Evolutionary conservation across 1,140 invertebrate genomes (phyloP), one percentile per base, ranked within the genome.

Genomic region (Lasioglossum baleicum): DNA sequence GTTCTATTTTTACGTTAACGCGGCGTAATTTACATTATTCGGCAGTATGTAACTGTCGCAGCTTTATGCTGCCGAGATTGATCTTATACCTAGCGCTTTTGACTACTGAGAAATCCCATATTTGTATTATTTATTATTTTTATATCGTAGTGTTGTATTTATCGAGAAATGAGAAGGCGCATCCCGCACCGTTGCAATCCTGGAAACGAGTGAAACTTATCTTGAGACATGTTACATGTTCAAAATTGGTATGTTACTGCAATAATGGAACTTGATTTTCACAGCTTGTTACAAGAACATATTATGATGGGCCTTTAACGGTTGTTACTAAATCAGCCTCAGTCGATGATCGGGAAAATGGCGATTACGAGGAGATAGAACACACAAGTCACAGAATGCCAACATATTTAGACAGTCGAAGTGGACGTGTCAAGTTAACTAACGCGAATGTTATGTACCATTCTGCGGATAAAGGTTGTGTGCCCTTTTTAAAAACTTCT

Each of bases 261-360:
- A 69, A 61, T 77, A 7, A 63, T 26, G 22, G 40, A 58, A 48
- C 76, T 26, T 53, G 67, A 40, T 83, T 83, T 79, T 75, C 80
- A n/a, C 73, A 94, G 94, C 89, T 93, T 61, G 93, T 94, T 42
- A 93, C 93, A 61, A 93, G 92, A 88, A 91, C 93, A 6, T 94
- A 93, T 66, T 93, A 94, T 77, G 94, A 94, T 76, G 93, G 92
- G 35, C 91, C 93, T 22, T 87, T 94, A 75, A 82, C 91, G 0
- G 87, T 91, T 63, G 79, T 88, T 80, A 83, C 88, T 11, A 90
- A 90, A 74, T 70, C 88, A 15, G 72, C 87, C 2, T 82, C 85
- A 22, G 75, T 88, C 2, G 90, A 91, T 26, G 90, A 91, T 69
- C 82, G 89, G 56, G 91, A 91, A 71, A 91, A 91, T 80, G 91